Percentiles rank a stretch among this genome's conserved stretches.
phyloP scores from a whole-genome alignment of 2,113 vertebrate species.

The Corythornis madagascariensis region DNA sequence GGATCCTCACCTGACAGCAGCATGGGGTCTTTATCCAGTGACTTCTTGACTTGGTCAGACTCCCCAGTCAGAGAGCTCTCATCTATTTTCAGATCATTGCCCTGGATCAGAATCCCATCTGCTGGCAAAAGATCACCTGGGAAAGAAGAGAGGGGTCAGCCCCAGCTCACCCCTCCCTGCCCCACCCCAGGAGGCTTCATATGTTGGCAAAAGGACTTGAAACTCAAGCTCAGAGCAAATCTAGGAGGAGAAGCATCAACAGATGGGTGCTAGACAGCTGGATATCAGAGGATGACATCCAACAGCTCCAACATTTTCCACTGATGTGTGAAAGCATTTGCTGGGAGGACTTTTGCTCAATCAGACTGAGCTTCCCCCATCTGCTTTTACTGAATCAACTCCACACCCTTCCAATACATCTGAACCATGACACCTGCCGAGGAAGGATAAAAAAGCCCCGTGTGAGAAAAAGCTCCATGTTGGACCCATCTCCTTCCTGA shows the following conservation, averaged over 20 bases:
- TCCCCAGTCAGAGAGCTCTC: slow-evolving; percentile 97
- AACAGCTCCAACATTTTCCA: background rate
- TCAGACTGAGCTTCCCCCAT: background rate
- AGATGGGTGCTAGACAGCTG: background rate
- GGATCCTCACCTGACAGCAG: slow-evolving; percentile 87
- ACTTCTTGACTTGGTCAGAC: slow-evolving; percentile 94
- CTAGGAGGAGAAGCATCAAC: background rate
- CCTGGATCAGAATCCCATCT: slow-evolving; percentile 94
- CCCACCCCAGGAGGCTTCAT: background rate
- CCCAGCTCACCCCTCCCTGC: background rate
- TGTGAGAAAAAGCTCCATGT: accelerated
- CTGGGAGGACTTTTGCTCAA: background rate
- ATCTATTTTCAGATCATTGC: slow-evolving; percentile 97
- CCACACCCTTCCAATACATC: background rate
- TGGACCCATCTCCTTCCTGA: background rate
- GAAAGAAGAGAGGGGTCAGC: background rate
- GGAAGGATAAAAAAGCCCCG: background rate
- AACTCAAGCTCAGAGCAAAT: background rate
- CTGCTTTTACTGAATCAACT: background rate
- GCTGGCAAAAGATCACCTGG: slow-evolving; percentile 94
- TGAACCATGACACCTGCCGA: accelerated
- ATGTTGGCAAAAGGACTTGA: background rate
- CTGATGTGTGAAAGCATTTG: background rate
- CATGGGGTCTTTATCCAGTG: slow-evolving; percentile 92
- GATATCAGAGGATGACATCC: background rate